phyloP scores from a whole-genome alignment of 2,888 invertebrate genomes.

The Halictus quadricinctus region DNA sequence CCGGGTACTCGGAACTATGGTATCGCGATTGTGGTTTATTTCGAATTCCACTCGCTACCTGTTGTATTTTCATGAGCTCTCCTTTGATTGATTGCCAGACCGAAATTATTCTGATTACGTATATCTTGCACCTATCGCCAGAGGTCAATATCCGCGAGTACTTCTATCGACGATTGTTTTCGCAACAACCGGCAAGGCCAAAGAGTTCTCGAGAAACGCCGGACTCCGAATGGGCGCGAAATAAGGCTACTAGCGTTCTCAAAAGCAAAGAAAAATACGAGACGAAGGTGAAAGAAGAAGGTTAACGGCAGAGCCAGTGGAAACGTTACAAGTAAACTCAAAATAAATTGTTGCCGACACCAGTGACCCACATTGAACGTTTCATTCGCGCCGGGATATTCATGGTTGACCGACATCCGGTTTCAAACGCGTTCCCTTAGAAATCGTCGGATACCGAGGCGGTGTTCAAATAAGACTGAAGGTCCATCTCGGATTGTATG shows the following conservation, averaged over 20 bases:
- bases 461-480: constrained; percentile 14
- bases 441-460: neutral
- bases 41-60: constrained; percentile 36
- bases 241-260: constrained; percentile 7
- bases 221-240: neutral
- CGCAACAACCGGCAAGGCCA: neutral
- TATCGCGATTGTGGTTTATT: constrained; percentile 33
- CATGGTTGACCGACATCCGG: constrained; percentile 43
- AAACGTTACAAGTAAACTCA: constrained; percentile 7
- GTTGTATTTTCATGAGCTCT: constrained; percentile 43
- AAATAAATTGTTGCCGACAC: constrained; percentile 31
- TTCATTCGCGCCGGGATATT: constrained; percentile 32
- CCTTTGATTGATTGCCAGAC: constrained; percentile 6
- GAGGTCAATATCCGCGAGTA: neutral
- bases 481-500: neutral
- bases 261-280: neutral
- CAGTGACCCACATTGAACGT: constrained; percentile 30
- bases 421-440: constrained; percentile 22
- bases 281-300: neutral
- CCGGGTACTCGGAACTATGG: constrained; percentile 31
- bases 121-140: neutral
- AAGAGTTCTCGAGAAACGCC: neutral
- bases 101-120: constrained; percentile 1
- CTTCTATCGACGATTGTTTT: neutral
- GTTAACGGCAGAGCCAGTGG: neutral